Evolutionary conservation across 92 coral and sea anemone genomes (phyloP).

Genomic region (Scolanthus callimorphus): DNA sequence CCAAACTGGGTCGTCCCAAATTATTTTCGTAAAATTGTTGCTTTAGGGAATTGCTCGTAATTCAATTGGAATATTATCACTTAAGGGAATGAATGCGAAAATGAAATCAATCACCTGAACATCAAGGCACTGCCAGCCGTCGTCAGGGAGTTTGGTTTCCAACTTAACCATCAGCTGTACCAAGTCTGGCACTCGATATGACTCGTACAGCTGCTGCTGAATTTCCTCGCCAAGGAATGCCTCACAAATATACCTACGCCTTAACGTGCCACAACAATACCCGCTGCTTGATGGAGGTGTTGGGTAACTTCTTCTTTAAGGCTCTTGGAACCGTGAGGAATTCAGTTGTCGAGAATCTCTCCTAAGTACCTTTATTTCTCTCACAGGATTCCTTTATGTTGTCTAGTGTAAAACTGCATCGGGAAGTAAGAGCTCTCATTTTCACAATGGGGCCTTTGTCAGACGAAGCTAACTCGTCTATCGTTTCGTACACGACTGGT

Average conservation of each 20-base stretch:
- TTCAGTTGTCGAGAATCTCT: conserved; percentile 11
- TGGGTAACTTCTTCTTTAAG: conserved; percentile 1
- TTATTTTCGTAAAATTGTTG: no score
- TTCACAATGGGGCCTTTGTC: conserved; percentile 9
- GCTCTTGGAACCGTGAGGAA: conserved; percentile 6
- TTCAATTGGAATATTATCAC: no score
- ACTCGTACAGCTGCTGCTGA: neutral
- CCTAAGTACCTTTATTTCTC: conserved; percentile 3
- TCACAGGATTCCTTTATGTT: neutral
- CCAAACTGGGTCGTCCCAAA: no score
- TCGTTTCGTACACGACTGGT: neutral
- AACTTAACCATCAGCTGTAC: conserved; percentile 27
- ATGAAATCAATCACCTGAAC: no score
- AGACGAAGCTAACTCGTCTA: neutral
- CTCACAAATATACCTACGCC: conserved; percentile 13
- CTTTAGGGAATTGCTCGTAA: no score
- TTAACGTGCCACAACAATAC: conserved; percentile 6
- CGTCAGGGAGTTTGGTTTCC: conserved; percentile 28
- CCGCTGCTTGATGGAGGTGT: conserved; percentile 4
- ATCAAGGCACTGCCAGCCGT: conserved; percentile 29
- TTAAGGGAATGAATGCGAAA: no score
- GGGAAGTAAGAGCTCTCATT: neutral
- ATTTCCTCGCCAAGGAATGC: conserved; percentile 9
- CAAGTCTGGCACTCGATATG: conserved; percentile 28
- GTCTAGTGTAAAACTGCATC: conserved; percentile 4